phyloP scores from a whole-genome alignment of 1,140 invertebrate species.

The Aethina tumida region DNA sequence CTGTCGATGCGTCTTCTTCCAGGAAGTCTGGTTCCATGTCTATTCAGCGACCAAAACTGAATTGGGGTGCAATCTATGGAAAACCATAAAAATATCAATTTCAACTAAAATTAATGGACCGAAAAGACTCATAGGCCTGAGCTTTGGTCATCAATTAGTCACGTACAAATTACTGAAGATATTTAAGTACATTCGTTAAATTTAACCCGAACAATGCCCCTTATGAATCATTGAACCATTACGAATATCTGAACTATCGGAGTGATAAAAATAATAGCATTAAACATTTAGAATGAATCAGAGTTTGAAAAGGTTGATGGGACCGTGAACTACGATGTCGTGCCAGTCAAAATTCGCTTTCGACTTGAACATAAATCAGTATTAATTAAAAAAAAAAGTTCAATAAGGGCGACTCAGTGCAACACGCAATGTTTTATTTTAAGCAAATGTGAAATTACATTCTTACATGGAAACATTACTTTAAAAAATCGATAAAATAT shows the following conservation, averaged over 20 bases:
- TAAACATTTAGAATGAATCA: too few relatives aligned
- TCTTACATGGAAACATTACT: conserved; percentile 2
- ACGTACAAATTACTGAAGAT: too few relatives aligned
- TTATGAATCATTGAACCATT: too few relatives aligned
- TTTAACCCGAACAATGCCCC: too few relatives aligned
- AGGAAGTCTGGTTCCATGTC: conserved; percentile 54
- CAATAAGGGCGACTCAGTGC: background rate
- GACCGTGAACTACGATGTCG: background rate
- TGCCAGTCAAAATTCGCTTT: background rate
- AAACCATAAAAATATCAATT: conserved; percentile 13
- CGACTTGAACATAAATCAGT: background rate
- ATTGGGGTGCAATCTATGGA: conserved; percentile 49
- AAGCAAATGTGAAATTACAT: background rate
- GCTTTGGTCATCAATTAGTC: background rate
- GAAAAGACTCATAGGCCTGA: background rate
- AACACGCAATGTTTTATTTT: background rate
- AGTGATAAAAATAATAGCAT: too few relatives aligned
- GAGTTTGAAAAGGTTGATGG: too few relatives aligned
- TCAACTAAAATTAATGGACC: background rate
- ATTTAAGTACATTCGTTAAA: too few relatives aligned
- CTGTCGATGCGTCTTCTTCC: conserved; percentile 40
- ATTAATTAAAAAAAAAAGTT: background rate
- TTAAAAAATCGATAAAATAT: background rate
- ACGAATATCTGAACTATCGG: too few relatives aligned
- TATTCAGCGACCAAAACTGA: conserved; percentile 51